Conservation (phyloP, 2,888 invertebrate species). For the Philhelius pedissequus region DNA sequence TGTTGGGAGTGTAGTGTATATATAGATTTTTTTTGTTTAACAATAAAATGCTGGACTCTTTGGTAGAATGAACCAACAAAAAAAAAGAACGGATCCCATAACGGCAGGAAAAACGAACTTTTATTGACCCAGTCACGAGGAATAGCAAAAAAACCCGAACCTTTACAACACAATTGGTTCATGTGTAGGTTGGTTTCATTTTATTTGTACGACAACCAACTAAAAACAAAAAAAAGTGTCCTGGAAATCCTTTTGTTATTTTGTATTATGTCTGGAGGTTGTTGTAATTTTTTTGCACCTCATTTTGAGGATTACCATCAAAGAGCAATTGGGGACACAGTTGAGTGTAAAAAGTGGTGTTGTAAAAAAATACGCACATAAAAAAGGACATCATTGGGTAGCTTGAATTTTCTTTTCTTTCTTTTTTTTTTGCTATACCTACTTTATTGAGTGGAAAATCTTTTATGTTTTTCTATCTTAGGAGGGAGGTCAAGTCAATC, state of each 20-base stretch:
- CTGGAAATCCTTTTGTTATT: slow-evolving; percentile 61
- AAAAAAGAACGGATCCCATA: slow-evolving; percentile 26
- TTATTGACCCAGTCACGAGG: slow-evolving; percentile 65
- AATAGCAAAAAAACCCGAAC: not conserved
- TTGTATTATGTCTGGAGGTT: slow-evolving; percentile 33
- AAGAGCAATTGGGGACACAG: slow-evolving; percentile 50
- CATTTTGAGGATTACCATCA: slow-evolving; percentile 66
- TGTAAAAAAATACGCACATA: slow-evolving; percentile 13
- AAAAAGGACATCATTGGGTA: slow-evolving; percentile 33
- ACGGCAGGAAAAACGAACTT: slow-evolving; percentile 45
- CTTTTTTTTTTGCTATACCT: slow-evolving; percentile 13
- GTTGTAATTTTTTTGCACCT: slow-evolving; percentile 53
- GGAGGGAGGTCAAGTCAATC: slow-evolving; percentile 44
- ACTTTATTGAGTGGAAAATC: slow-evolving; percentile 62
- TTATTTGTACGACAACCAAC: slow-evolving; percentile 24
- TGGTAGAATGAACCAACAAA: slow-evolving; percentile 3
- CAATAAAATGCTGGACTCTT: slow-evolving; percentile 8
- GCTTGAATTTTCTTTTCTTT: slow-evolving; percentile 23
- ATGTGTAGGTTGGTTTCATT: slow-evolving; percentile 35
- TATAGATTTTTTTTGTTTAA: not conserved
- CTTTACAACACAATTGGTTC: slow-evolving; percentile 25
- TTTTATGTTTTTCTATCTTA: slow-evolving; percentile 8
- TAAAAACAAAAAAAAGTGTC: not conserved
- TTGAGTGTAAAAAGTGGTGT: slow-evolving; percentile 29
- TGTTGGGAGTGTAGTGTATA: slow-evolving; percentile 4